These are phyloP conservation scores for Pogonognathellus flavescens DNA, from an alignment of 1,140 invertebrate species.

Conservation along the genomic window DNA sequence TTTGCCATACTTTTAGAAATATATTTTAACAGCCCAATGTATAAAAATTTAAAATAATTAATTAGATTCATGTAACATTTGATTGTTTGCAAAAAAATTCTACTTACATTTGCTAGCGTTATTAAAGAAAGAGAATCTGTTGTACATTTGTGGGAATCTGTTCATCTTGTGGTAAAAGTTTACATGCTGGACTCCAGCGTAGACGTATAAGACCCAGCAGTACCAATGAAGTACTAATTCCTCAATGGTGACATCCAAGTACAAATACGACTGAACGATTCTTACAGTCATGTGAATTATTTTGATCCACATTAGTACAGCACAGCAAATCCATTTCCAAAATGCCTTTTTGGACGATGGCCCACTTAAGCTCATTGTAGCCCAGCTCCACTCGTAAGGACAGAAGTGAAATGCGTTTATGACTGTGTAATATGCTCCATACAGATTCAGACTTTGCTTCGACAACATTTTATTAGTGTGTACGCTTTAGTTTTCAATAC, in stretches of 20 bases:
- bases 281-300: conserved; percentile 24
- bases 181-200: not conserved
- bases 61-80: too few species aligned
- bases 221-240: conserved; percentile 50
- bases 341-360: not conserved
- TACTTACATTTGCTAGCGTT: conserved; percentile 18
- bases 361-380: not conserved
- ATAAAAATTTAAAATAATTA: too few species aligned
- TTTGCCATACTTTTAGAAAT: too few species aligned
- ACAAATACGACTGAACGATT: conserved; percentile 33
- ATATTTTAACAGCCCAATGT: too few species aligned
- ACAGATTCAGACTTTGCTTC: conserved; percentile 1
- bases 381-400: conserved; percentile 42
- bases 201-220: conserved; percentile 28
- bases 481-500: too few species aligned
- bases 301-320: conserved; percentile 44
- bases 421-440: not conserved
- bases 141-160: conserved; percentile 42
- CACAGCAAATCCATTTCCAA: not conserved
- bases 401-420: conserved; percentile 33
- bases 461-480: conserved; percentile 56
- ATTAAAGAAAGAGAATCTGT: conserved; percentile 48
- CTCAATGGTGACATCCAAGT: conserved; percentile 25
- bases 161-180: conserved; percentile 39
- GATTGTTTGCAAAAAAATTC: too few species aligned